These are phyloP conservation scores for Melanocharis versteri DNA, from an alignment of 2,113 vertebrate genomes.

Conservation along the genomic window DNA sequence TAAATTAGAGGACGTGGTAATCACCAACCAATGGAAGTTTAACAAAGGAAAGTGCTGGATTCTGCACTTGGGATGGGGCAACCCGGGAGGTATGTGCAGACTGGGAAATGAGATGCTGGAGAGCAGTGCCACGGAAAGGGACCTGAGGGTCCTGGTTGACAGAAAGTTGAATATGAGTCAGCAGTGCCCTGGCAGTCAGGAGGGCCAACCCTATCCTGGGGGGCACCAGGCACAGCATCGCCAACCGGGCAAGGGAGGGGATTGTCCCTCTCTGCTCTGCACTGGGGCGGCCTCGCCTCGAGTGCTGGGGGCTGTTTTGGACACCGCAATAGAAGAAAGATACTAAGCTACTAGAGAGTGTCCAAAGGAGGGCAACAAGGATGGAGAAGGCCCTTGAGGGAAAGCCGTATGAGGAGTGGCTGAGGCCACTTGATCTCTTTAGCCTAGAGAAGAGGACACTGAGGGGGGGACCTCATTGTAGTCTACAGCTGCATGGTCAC, in stretches of 20 bases:
- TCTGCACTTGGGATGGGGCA: neutral
- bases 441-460: neutral
- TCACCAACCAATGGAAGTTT: neutral
- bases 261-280: fast-evolving
- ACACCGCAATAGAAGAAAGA: neutral
- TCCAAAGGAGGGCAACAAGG: neutral
- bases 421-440: neutral
- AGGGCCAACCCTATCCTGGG: fast-evolving
- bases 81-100: no score
- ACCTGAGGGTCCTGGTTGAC: fast-evolving
- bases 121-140: fast-evolving
- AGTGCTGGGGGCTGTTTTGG: no score
- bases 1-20: neutral
- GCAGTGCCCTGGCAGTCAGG: neutral
- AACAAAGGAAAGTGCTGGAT: neutral
- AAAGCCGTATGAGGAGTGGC: neutral
- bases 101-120: neutral
- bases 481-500: neutral
- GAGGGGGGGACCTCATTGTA: fast-evolving
- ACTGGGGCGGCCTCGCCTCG: fast-evolving
- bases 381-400: neutral
- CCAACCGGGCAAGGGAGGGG: neutral
- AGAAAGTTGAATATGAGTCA: fast-evolving
- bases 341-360: neutral
- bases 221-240: fast-evolving